A percentile compares a stretch with the other conserved stretches of the same genome.
phyloP scores from a whole-genome alignment of 2,888 invertebrate species.

The Tenthredo notha region DNA sequence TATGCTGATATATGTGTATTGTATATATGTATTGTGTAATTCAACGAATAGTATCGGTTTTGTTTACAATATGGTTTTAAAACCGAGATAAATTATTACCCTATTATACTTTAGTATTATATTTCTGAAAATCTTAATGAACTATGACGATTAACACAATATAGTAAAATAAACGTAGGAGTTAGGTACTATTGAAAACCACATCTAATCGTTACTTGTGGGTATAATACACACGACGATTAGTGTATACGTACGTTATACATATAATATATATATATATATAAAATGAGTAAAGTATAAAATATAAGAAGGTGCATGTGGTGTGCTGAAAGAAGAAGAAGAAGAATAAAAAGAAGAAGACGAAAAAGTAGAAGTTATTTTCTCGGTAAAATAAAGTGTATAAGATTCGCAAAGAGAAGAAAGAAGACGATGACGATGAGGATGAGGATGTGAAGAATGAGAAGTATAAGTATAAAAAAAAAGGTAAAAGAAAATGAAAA shows the following conservation, averaged over 20 bases:
- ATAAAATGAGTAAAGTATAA: not conserved
- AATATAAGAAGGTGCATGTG: not conserved
- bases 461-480: not conserved
- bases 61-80: not conserved
- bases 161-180: not conserved
- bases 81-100: not conserved
- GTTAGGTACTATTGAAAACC: not conserved
- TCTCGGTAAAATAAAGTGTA: not conserved
- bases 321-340: conserved; percentile 1
- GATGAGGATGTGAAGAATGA: too few relatives aligned
- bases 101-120: not conserved
- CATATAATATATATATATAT: not conserved
- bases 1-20: not conserved
- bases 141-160: not conserved
- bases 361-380: conserved; percentile 17
- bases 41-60: not conserved
- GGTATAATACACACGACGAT: not conserved
- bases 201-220: not conserved
- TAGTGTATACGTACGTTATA: not conserved
- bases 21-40: too few relatives aligned
- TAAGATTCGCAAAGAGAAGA: not conserved
- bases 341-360: too few relatives aligned
- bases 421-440: not conserved
- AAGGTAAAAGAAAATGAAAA: not conserved
- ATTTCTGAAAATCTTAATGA: not conserved